Conservation (phyloP, 1,140 invertebrate species). For the Drosophila neocordata region DNA sequence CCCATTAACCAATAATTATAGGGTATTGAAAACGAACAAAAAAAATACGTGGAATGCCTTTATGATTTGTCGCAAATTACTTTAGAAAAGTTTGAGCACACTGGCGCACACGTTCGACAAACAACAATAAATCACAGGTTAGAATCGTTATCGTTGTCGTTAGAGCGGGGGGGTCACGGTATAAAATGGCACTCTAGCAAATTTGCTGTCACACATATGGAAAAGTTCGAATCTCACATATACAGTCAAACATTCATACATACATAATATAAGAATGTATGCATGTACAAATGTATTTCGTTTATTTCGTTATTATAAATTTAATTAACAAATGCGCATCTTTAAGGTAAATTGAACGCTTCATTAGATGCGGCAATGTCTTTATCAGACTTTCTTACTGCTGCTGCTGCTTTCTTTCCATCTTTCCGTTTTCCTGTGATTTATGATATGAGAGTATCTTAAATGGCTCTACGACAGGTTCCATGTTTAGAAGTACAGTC, state of each 20-base stretch:
- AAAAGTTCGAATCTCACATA: slow-evolving; percentile 29
- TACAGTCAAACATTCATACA: slow-evolving; percentile 22
- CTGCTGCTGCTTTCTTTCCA: slow-evolving; percentile 7
- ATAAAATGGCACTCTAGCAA: slow-evolving; percentile 26
- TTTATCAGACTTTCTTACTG: slow-evolving; percentile 29
- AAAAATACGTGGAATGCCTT: slow-evolving; percentile 46
- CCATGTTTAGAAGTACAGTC: slow-evolving; percentile 18
- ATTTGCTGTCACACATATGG: slow-evolving; percentile 28
- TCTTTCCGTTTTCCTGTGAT: slow-evolving; percentile 26
- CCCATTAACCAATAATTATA: slow-evolving; percentile 34
- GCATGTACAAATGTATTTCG: neutral
- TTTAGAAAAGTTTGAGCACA: slow-evolving; percentile 70
- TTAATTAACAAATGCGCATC: slow-evolving; percentile 73
- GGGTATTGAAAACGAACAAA: slow-evolving; percentile 12
- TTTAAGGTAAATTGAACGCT: slow-evolving; percentile 61
- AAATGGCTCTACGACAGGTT: slow-evolving; percentile 20
- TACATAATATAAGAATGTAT: neutral
- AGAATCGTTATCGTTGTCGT: slow-evolving; percentile 10
- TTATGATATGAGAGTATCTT: slow-evolving; percentile 38
- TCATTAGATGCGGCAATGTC: slow-evolving; percentile 59
- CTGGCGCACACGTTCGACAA: slow-evolving; percentile 66
- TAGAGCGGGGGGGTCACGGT: neutral
- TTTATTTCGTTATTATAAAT: slow-evolving; percentile 23
- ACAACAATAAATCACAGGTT: slow-evolving; percentile 71
- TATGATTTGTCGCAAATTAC: slow-evolving; percentile 79